Evolutionary conservation across 2,888 invertebrate genomes (phyloP).

Genomic region (Coenonympha glycerion): DNA sequence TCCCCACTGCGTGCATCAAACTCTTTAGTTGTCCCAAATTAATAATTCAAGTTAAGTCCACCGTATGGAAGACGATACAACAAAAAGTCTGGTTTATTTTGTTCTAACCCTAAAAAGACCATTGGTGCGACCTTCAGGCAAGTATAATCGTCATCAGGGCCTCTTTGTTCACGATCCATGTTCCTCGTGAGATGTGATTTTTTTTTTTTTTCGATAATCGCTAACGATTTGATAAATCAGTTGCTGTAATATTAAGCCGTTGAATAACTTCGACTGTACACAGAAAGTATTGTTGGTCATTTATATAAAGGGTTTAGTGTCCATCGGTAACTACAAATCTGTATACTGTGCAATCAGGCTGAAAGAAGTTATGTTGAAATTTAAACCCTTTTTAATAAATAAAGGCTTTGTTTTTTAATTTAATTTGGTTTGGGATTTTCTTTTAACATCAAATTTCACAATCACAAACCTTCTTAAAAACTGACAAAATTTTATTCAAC

Average conservation of each 20-base stretch:
- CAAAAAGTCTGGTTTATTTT: not conserved
- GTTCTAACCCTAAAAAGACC: conserved; percentile 48
- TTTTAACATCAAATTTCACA: no score
- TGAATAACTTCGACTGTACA: not conserved
- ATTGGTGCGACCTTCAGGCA: conserved; percentile 38
- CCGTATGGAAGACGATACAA: no score
- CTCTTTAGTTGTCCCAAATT: no score
- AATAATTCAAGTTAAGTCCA: no score
- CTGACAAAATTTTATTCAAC: no score
- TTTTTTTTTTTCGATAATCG: conserved; percentile 6
- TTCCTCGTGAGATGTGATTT: not conserved
- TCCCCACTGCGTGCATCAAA: no score
- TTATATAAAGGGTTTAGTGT: not conserved
- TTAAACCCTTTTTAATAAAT: no score
- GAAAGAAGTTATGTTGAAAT: no score
- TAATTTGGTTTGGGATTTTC: no score
- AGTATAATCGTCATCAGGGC: conserved; percentile 48
- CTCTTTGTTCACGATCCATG: conserved; percentile 37
- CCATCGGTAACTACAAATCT: not conserved
- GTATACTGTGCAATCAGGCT: no score
- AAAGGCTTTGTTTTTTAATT: no score
- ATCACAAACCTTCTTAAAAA: no score
- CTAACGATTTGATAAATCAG: conserved; percentile 1
- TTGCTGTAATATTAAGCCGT: not conserved
- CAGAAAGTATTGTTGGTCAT: not conserved